Evolutionary conservation across 2,113 vertebrate species (phyloP).

Genomic region (Collichthys lucidus): DNA sequence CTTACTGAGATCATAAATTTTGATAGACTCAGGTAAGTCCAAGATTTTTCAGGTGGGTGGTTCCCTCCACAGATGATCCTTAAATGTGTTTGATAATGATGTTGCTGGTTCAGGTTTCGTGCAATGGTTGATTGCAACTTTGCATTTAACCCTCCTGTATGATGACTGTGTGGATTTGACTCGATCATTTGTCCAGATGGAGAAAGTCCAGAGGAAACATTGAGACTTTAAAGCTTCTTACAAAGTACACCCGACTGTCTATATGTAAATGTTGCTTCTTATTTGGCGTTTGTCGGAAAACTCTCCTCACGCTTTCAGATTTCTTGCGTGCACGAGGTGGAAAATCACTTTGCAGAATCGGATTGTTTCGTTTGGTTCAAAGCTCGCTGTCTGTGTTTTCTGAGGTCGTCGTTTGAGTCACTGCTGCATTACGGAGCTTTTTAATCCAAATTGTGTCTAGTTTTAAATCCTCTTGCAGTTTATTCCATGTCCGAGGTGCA

Average conservation of each 20-base stretch:
- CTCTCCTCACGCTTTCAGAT: background rate
- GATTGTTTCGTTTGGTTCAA: background rate
- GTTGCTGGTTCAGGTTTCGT: background rate
- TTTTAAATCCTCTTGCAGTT: too few relatives aligned
- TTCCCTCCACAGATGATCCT: background rate
- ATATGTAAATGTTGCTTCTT: background rate
- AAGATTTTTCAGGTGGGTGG: background rate
- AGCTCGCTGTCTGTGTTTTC: background rate
- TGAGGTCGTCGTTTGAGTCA: background rate
- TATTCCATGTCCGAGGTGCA: too few relatives aligned
- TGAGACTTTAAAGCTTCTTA: background rate
- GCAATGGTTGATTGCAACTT: constrained; percentile 31
- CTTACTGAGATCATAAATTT: too few relatives aligned
- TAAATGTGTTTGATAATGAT: constrained; percentile 17
- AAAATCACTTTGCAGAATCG: background rate
- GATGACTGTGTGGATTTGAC: constrained; percentile 13
- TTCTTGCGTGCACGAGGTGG: background rate
- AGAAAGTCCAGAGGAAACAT: background rate
- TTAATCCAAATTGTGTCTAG: too few relatives aligned
- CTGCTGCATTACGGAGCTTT: background rate
- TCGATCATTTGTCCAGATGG: background rate
- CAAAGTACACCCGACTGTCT: background rate
- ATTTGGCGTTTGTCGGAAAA: background rate
- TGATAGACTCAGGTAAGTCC: background rate
- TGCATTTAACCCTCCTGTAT: constrained; percentile 34